Percentiles rank a stretch among this genome's conserved stretches.
phyloP scores from a whole-genome alignment of 2,797 vertebrate species.

The Pogoniulus pusillus region DNA sequence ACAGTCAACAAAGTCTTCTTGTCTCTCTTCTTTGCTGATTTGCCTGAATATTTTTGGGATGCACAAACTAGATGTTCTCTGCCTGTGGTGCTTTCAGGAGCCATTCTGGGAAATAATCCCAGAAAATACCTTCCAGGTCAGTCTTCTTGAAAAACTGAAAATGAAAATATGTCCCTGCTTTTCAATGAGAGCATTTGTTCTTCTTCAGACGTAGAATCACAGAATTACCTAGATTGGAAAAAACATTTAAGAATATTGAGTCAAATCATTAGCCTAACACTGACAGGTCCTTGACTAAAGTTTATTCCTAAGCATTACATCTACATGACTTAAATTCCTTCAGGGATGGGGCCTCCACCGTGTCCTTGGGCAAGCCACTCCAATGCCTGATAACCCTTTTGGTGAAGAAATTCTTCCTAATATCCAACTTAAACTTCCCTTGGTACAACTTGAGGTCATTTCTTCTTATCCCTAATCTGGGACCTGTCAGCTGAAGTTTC shows the following conservation, averaged over 20 bases:
- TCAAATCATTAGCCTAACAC: too few species aligned
- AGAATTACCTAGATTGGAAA: too few species aligned
- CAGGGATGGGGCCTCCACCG: too few species aligned
- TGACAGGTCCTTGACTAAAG: too few species aligned
- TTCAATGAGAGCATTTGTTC: neutral
- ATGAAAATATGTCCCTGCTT: neutral
- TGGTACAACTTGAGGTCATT: too few species aligned
- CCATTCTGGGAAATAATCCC: neutral
- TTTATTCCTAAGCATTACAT: too few species aligned
- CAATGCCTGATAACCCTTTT: too few species aligned
- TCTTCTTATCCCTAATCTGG: neutral
- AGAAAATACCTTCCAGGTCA: neutral
- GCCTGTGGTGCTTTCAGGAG: neutral
- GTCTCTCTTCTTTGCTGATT: neutral
- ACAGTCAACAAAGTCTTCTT: neutral
- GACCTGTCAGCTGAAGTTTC: neutral
- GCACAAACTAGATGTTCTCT: neutral
- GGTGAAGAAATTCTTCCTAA: too few species aligned
- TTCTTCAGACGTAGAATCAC: neutral
- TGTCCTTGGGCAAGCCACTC: too few species aligned
- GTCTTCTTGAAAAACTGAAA: neutral
- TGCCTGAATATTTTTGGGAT: neutral
- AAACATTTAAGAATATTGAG: too few species aligned
- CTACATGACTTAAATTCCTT: too few species aligned
- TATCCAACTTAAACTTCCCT: too few species aligned